phyloP scores from a whole-genome alignment of 1,140 invertebrate species.

The Zaprionus nigranus region DNA sequence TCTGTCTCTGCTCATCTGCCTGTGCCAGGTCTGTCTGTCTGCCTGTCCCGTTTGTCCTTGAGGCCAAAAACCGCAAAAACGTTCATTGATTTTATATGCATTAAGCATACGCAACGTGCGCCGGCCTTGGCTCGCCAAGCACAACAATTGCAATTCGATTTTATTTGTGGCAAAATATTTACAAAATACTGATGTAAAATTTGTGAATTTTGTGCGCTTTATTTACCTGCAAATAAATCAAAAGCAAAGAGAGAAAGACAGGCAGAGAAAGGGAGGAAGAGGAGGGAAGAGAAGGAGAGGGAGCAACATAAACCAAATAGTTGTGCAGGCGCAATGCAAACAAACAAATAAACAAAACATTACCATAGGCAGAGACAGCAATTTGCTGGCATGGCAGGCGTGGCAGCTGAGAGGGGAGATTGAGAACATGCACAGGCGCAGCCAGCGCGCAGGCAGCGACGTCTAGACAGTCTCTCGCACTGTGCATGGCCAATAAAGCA shows the following conservation, averaged over 20 bases:
- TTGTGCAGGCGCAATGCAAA: conserved; percentile 12
- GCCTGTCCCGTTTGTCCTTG: background rate
- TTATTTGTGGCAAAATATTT: conserved; percentile 66
- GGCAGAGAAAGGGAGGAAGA: conserved; percentile 7
- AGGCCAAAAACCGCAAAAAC: conserved; percentile 51
- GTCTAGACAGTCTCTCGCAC: conserved; percentile 64
- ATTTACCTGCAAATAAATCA: conserved; percentile 71
- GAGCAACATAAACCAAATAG: background rate
- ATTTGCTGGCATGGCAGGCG: background rate
- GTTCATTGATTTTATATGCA: conserved; percentile 64
- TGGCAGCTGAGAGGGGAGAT: background rate
- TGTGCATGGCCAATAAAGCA: conserved; percentile 76
- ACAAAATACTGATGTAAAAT: conserved; percentile 37
- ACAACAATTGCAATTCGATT: conserved; percentile 37
- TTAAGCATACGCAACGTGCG: conserved; percentile 47
- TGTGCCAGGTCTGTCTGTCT: background rate
- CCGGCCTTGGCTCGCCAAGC: background rate
- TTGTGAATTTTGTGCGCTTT: conserved; percentile 41
- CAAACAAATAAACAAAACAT: conserved; percentile 32
- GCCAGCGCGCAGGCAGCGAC: background rate
- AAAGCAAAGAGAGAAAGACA: conserved; percentile 43
- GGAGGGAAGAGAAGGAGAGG: background rate
- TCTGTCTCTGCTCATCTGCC: background rate
- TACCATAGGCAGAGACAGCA: conserved; percentile 13
- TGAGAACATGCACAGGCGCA: background rate